Base-by-base conservation (phyloP, 2,888 invertebrate species). In the Gastracanthus pulcherrimus region DNA sequence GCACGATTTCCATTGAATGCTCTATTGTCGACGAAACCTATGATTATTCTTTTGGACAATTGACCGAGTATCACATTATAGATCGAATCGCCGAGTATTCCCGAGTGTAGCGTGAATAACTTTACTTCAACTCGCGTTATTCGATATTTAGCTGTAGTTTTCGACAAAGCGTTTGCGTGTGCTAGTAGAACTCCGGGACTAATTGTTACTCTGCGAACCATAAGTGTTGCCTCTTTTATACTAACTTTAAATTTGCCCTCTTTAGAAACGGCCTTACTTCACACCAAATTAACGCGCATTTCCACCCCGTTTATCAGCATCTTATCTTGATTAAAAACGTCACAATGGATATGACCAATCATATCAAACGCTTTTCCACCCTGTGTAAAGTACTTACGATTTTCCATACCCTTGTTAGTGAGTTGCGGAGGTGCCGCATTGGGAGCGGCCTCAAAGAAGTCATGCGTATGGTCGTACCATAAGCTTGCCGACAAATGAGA, bases 171-270 rank as follows among this genome's bases (percentile, higher is more conserved):
- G 74, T 84, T 85, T 6, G 84, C 80, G 51, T 88, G 87, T 0
- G 85, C 86, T 3, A 88, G 26, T 23, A 87, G 34, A 3, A 89
- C 83, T 0, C 82, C 84, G 0, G 87, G 87, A 11, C 76, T 85
- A 19, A 87, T 84, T 29, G 84, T 85, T 0, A 81, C 80, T 11
- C 85, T 83, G 29, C 86, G 51, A 6, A 88, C 80, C 11, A 85
- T 74, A 5, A 88, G 77, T 1, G 72, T 60, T 1, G 67, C 76
- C 36, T 78, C 69, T 29, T 79, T 82, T 23, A 86, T 66, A 2
- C 64, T 45, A 64, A 84, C 58, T 6, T 34, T 36, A 19, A 60
- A 69, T 34, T 9, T 48, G 5, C 36, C 34, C 36, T n/a, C 3
- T n/a, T 34, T 0, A 80, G 84, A 84, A 11, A 74, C 38, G 41